Percentiles rank a stretch among this genome's conserved stretches.
phyloP scores from a whole-genome alignment of 2,113 vertebrate genomes.

The Neopipo cinnamomea region DNA sequence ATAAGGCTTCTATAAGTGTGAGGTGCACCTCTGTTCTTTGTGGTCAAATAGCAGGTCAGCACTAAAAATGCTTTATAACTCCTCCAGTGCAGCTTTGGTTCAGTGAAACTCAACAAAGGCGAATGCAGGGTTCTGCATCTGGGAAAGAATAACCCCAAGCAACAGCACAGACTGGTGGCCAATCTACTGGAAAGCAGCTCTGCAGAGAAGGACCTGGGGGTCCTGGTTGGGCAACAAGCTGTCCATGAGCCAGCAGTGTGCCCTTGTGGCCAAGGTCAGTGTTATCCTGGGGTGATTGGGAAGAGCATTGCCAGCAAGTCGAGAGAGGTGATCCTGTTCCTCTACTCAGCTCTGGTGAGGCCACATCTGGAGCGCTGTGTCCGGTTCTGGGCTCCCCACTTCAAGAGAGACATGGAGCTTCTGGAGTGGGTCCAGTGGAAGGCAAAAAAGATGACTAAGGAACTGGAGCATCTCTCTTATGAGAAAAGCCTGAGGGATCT shows the following conservation, averaged over 20 bases:
- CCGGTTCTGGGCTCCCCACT: background rate
- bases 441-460: background rate
- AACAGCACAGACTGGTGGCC: background rate
- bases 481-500: background rate
- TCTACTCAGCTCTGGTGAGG: background rate
- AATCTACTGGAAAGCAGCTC: background rate
- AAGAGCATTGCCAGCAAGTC: background rate
- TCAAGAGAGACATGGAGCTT: background rate
- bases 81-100: background rate
- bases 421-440: background rate
- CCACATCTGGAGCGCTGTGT: background rate
- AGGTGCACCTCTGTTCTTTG: background rate
- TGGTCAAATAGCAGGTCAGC: background rate
- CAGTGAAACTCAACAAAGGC: background rate
- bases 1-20: background rate
- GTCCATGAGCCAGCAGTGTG: background rate
- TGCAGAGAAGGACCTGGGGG: background rate
- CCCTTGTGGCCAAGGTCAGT: background rate
- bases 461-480: background rate
- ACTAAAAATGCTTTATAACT: rapidly evolving
- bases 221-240: background rate
- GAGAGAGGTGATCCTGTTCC: background rate
- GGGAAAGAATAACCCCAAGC: background rate
- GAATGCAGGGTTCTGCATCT: background rate
- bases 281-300: background rate